Base-by-base conservation (phyloP, 1,140 invertebrate species). In the Spodoptera litura region DNA sequence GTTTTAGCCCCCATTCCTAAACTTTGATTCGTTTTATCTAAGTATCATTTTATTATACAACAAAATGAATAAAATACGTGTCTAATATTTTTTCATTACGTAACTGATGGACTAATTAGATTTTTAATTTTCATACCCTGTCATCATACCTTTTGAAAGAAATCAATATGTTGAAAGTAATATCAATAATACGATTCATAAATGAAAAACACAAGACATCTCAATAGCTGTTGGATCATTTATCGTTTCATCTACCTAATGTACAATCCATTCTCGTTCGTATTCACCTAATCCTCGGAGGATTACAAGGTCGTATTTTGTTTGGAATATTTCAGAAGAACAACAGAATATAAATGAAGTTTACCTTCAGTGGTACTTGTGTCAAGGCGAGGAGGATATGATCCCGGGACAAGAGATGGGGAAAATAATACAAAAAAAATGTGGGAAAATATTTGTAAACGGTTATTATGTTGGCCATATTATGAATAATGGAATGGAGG, bases 261-360 rank as follows among this genome's bases (percentile, higher is more conserved):
- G 4, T 25, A 44, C 38, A 66, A 11, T 12, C 15, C 8, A 66
- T 15, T 49, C 11, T 25, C 15, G n/a, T 49, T 6, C 62, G 38
- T 38, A 11, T 66, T 5, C 38, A 11, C 38, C n/a, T 66, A 66
- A 49, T 51, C 38, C 9, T 25, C 20, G 6, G n/a, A 66, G 38
- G 38, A 66, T 66, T 15, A 66, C 15, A 66, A 66, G 62, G 62
- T 49, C 62, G 44, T 66, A 49, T 66, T 49, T 51, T 66, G 38
- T 66, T 66, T 66, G 15, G 38, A 66, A 25, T 13, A 64, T 64
- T 64, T 64, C 15, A 66, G 4, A 66, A 49, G 62, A 66, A 66
- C 38, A 66, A 66, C 62, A 11, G 62, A 66, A 66, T 66, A 49
- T 66, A 38, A 38, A 66, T 49, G 62, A 49, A 66, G 9, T 15